Percentiles rank a stretch among this genome's conserved stretches.
Evolutionary conservation across 2,797 vertebrate species (phyloP).

Genomic region (Pipistrellus pipistrellus): DNA sequence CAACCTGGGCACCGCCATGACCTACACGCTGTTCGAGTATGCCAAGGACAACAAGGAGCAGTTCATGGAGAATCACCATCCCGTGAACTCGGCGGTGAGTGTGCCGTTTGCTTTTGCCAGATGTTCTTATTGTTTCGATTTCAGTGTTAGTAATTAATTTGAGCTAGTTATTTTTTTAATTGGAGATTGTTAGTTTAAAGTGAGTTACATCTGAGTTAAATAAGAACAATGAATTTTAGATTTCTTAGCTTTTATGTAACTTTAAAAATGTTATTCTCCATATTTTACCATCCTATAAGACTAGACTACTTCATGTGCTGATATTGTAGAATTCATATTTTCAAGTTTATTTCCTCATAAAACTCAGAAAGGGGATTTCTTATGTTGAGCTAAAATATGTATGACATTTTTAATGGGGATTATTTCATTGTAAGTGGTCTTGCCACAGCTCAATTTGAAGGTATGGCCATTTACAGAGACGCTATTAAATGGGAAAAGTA

Average conservation of each 20-base stretch:
- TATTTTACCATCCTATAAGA: background rate
- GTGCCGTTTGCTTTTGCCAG: background rate
- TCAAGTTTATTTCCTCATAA: background rate
- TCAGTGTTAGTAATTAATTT: background rate
- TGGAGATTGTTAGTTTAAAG: background rate
- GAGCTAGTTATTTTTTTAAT: background rate
- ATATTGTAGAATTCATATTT: background rate
- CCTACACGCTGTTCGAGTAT: constrained; percentile 97
- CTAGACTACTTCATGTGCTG: background rate
- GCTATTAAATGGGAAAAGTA: background rate
- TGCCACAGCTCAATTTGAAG: background rate
- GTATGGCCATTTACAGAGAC: background rate
- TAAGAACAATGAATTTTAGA: constrained; percentile 11
- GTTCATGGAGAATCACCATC: constrained; percentile 96
- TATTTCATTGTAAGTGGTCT: background rate
- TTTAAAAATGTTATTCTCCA: constrained; percentile 19
- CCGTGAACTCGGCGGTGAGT: constrained; percentile 91
- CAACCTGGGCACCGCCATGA: constrained; percentile 97
- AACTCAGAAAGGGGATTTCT: background rate
- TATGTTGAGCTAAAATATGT: background rate
- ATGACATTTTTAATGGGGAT: background rate
- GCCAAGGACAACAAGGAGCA: constrained; percentile 96
- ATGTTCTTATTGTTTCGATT: background rate
- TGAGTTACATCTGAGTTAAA: background rate
- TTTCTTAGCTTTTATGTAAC: background rate